Evolutionary conservation across 1,140 invertebrate genomes (phyloP).

Genomic region (Harpegnathos saltator): DNA sequence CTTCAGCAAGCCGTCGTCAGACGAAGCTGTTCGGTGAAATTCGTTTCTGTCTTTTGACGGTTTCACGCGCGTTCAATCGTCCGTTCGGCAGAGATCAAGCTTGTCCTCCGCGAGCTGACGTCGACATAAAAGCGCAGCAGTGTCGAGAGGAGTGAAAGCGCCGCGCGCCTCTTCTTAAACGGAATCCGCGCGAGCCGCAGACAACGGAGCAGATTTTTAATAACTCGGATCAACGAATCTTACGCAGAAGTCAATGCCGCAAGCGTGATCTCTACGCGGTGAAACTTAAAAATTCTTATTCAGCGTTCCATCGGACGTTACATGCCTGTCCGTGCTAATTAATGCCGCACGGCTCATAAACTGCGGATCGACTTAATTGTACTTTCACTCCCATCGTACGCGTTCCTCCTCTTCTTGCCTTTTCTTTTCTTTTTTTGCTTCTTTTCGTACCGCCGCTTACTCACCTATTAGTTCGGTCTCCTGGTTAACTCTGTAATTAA

Average conservation of each 20-base stretch:
- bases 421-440: neutral
- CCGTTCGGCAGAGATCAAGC: no score
- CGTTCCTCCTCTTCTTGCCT: neutral
- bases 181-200: neutral
- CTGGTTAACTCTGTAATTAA: constrained; percentile 86
- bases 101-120: no score
- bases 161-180: no score
- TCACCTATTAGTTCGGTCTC: constrained; percentile 79
- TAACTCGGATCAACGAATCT: constrained; percentile 14
- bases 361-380: constrained; percentile 3
- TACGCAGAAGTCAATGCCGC: neutral
- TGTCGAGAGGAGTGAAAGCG: no score
- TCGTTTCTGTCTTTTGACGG: no score
- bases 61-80: no score
- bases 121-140: no score
- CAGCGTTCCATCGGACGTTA: neutral
- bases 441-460: constrained; percentile 27
- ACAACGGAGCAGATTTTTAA: neutral
- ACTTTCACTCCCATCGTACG: constrained; percentile 31
- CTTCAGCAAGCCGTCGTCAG: no score
- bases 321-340: neutral
- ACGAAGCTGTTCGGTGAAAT: no score
- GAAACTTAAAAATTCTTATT: constrained; percentile 9
- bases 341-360: neutral
- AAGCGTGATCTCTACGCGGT: neutral